Percentiles rank a stretch among this genome's conserved stretches.
Evolutionary conservation across 2,888 invertebrate genomes (phyloP).

Genomic region (Sinodicranocentrus sp.): DNA sequence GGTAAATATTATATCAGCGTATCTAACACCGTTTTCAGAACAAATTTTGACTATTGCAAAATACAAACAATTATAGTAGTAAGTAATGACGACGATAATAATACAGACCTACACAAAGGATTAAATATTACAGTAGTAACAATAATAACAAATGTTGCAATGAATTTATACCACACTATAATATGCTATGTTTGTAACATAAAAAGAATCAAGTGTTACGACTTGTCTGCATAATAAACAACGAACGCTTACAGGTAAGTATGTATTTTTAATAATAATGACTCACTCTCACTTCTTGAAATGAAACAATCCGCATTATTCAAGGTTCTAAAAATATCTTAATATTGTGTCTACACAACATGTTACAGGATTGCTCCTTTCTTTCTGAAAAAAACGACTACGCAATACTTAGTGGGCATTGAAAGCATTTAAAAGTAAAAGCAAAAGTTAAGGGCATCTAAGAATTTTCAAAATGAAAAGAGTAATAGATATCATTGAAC

Average conservation of each 20-base stretch:
- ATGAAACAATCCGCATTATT: conserved; percentile 31
- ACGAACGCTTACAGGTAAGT: conserved; percentile 44
- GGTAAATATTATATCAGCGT: conserved; percentile 61
- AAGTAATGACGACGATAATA: conserved; percentile 32
- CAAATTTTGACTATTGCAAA: conserved; percentile 64
- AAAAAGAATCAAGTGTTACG: conserved; percentile 34
- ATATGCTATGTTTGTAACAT: conserved; percentile 17
- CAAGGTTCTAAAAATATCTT: conserved; percentile 33
- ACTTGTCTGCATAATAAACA: conserved; percentile 26
- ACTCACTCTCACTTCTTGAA: conserved; percentile 38
- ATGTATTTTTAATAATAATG: conserved; percentile 53
- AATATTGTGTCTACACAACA: conserved; percentile 26
- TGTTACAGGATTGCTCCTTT: conserved; percentile 2
- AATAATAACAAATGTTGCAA: conserved; percentile 38
- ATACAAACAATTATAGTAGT: conserved; percentile 28
- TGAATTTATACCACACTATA: conserved; percentile 18
- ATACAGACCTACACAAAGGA: conserved; percentile 44
- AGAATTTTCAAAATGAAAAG: conserved; percentile 38
- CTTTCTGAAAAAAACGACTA: conserved; percentile 45
- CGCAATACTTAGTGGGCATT: conserved; percentile 57
- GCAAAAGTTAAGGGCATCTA: conserved; percentile 57
- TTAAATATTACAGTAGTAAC: conserved; percentile 48
- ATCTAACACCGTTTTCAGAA: conserved; percentile 62
- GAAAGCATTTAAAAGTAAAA: conserved; percentile 62
- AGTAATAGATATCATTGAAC: conserved; percentile 38